Base-by-base conservation (phyloP, 1,140 invertebrate species). In the Drosophila takahashii region DNA sequence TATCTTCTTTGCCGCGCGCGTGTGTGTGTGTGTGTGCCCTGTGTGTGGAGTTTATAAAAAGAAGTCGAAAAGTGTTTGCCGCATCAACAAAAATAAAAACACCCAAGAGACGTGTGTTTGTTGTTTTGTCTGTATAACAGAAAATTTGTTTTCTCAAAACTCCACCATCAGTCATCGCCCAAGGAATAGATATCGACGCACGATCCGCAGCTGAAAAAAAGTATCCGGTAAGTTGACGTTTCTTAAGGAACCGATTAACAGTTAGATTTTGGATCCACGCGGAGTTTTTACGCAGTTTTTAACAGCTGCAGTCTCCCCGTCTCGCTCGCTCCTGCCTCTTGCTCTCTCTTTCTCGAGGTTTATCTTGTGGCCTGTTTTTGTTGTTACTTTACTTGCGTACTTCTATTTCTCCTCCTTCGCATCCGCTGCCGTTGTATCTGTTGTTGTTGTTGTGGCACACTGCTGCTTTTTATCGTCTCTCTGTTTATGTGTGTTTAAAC, bases 81-180 rank as follows among this genome's bases (percentile, higher is more conserved):
- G 76, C 65, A 59, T 60, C 81, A 69, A 72, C 70, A 53, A 74
- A 62, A 79, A 50, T 62, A 78, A 61, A 54, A 67, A 78, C 61
- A 81, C 37, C 48, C 37, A 48, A 39, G 42, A 44, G 41, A 47
- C 41, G 57, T 44, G 59, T 72, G 61, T 77, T 79, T 85, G 62
- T 77, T 86, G 53, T 70, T 81, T 76, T 75, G 77, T 86, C 69
- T 86, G 83, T 87, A 89, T 83, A 89, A 83, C 84, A 89, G 79
- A 81, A 86, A 64, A 76, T 69, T 64, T 42, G 72, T 76, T 66
- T 76, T 81, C 65, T 32, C 65, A 61, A 9, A 74, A 57, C 44
- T 26, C 34, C 16, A 15, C 13, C 37, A 15, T n/a, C 15, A 32
- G 41, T 37, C 22, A 11, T 36, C 60, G 27, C 15, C 34, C 64